Percentiles rank a stretch among this genome's conserved stretches.
Conservation (phyloP, 1,140 invertebrate species). For the Panagrolaimus sp. region DNA sequence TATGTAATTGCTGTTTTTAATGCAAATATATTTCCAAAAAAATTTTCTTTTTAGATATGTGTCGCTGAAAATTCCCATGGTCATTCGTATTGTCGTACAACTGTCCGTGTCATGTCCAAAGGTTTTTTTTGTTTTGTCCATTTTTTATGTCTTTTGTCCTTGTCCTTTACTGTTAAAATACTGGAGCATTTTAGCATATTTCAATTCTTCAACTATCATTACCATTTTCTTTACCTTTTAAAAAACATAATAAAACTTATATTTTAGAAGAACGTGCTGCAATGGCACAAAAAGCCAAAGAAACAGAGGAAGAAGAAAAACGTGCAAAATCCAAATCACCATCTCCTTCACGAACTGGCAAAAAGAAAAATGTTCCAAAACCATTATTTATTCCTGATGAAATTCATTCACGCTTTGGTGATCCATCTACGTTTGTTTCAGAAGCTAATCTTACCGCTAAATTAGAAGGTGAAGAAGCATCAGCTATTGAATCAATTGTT, state of each 20-base stretch:
- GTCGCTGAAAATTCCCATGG: slow-evolving; percentile 4
- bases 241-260: not conserved
- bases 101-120: slow-evolving; percentile 8
- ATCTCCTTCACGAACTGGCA: not conserved
- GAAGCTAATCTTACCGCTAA: slow-evolving; percentile 16
- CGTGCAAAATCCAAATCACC: not conserved
- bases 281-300: not conserved
- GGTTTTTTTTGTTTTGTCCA: not conserved
- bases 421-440: slow-evolving; percentile 22
- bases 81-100: slow-evolving; percentile 10
- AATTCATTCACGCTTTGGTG: slow-evolving; percentile 24
- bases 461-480: not conserved
- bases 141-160: not conserved
- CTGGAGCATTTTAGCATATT: not conserved
- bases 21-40: too few relatives aligned
- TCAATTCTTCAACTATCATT: not conserved
- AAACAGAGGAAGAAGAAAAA: not conserved
- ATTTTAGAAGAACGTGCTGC: slow-evolving; percentile 9
- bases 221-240: not conserved
- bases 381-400: slow-evolving; percentile 23
- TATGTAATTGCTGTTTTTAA: not conserved
- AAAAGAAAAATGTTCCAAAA: slow-evolving; percentile 19
- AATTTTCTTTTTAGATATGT: not conserved
- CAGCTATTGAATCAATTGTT: slow-evolving; percentile 1
- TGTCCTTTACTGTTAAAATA: not conserved